Base-by-base conservation (phyloP, 2,797 vertebrate genomes). In the Psittacula derbiana region DNA sequence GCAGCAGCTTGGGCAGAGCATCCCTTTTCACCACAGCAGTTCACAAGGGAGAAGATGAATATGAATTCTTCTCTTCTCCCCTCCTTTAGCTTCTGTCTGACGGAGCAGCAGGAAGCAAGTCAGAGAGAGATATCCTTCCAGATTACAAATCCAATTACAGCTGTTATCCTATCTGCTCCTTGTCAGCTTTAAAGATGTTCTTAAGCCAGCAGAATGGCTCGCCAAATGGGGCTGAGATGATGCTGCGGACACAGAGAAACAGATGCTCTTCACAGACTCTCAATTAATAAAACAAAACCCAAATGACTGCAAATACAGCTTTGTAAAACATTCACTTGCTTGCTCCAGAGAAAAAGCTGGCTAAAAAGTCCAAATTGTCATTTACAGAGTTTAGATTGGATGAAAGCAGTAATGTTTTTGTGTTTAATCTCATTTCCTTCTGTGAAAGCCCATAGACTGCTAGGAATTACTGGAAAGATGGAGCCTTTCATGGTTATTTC, bases 251-350 rank as follows among this genome's bases (percentile, higher is more conserved):
- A 79, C 40, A 64, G 79, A 78, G 89, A 28, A 94, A 82, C 75
- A 96, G 92, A 91, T 91, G 85, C 40, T 84, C 58, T 72, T 66
- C 66, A 70, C 62, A 84, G 85, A 84, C 53, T 84, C 46, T 70
- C 64, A 80, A 33, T 78, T 80, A 80, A 88, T 70, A 88, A 84
- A 96, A 70, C 65, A 86, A 94, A 90, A 13, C 44, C 49, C 81
- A 88, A 86, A 83, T 38, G 46, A 44, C 62, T 58, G 53, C 43
- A 69, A 74, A 83, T 23, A 62, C 0, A 2, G 43, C 67, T 79
- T 57, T 62, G 57, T 41, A 62, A 91, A 92, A 81, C 38, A 60
- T 74, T 55, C 61, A 53, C 50, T 47, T 40, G 21, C 33, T 47
- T 69, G 69, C n/a, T 88, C 50, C 52, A 81, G 46, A 83, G 58